These are phyloP conservation scores for Daktulosphaira vitifoliae DNA, from an alignment of 1,140 invertebrate genomes.

Conservation along the genomic window DNA sequence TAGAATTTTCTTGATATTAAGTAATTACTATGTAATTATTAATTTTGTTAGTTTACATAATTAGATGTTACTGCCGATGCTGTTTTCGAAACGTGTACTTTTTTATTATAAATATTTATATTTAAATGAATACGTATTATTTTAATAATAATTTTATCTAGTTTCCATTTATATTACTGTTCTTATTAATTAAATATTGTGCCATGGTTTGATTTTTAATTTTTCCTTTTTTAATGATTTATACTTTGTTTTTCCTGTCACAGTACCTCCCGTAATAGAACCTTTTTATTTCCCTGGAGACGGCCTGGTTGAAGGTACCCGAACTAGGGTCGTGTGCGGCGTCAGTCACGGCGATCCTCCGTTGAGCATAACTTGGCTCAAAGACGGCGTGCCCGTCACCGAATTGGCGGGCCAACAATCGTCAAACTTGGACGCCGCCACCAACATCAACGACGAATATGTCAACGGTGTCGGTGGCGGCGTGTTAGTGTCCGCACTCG, in stretches of 20 bases:
- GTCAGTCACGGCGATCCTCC: constrained; percentile 72
- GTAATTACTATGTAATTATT: too few species aligned
- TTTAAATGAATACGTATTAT: constrained; percentile 7
- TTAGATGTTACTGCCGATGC: neutral
- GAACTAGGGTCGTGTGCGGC: constrained; percentile 73
- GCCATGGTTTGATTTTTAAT: constrained; percentile 22
- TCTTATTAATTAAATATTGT: constrained; percentile 31
- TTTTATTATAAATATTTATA: constrained; percentile 8
- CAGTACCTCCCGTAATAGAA: constrained; percentile 76
- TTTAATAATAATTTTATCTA: too few species aligned
- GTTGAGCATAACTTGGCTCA: constrained; percentile 65
- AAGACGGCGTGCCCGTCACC: constrained; percentile 57
- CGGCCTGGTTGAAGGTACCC: constrained; percentile 71
- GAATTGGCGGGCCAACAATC: neutral
- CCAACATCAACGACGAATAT: constrained; percentile 67
- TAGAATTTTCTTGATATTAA: too few species aligned
- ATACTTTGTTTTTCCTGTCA: constrained; percentile 48
- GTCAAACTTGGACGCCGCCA: constrained; percentile 47
- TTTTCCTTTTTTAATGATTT: constrained; percentile 35
- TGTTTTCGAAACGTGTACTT: constrained; percentile 29
- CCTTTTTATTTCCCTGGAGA: constrained; percentile 68
- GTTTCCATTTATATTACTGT: too few species aligned
- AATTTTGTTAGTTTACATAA: too few species aligned
- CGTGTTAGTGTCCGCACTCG: constrained; percentile 61
- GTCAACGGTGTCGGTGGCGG: constrained; percentile 45